A percentile compares a stretch with the other conserved stretches of the same genome.
phyloP scores from a whole-genome alignment of 2,113 vertebrate genomes.

The Perca schrenkii region DNA sequence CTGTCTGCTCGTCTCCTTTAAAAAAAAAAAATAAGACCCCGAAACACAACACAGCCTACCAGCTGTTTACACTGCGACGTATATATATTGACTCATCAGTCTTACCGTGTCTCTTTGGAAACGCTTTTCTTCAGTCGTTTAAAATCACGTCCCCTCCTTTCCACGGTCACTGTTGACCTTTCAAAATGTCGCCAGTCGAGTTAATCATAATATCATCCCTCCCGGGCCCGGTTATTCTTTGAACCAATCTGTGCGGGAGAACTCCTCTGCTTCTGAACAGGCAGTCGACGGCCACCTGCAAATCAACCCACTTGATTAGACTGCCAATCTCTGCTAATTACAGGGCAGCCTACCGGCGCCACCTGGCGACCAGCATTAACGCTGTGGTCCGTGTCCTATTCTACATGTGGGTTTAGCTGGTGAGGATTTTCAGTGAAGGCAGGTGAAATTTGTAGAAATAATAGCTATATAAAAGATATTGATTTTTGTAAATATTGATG shows the following conservation, averaged over 20 bases:
- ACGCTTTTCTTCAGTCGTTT: constrained; percentile 12
- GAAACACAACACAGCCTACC: background rate
- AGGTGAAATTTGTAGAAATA: no score
- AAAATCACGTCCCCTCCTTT: background rate
- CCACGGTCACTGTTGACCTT: constrained; percentile 34
- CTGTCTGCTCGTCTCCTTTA: background rate
- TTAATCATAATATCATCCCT: background rate
- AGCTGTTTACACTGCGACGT: background rate
- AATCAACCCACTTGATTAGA: constrained; percentile 49
- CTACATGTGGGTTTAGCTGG: background rate
- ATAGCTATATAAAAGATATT: no score
- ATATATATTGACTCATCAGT: background rate
- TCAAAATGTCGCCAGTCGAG: constrained; percentile 16
- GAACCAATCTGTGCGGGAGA: background rate
- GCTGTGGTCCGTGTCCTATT: rapidly evolving
- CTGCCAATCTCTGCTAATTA: constrained; percentile 64
- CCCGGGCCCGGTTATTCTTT: background rate
- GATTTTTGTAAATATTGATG: no score
- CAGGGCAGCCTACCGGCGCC: constrained; percentile 55
- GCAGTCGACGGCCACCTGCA: constrained; percentile 53
- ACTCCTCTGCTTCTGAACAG: background rate
- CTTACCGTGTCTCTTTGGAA: constrained; percentile 28
- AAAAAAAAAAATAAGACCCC: background rate
- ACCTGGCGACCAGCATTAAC: constrained; percentile 51
- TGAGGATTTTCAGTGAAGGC: background rate